A percentile compares a stretch with the other conserved stretches of the same genome.
Evolutionary conservation across 2,113 vertebrate species (phyloP).

Genomic region (Oophaga pumilio): DNA sequence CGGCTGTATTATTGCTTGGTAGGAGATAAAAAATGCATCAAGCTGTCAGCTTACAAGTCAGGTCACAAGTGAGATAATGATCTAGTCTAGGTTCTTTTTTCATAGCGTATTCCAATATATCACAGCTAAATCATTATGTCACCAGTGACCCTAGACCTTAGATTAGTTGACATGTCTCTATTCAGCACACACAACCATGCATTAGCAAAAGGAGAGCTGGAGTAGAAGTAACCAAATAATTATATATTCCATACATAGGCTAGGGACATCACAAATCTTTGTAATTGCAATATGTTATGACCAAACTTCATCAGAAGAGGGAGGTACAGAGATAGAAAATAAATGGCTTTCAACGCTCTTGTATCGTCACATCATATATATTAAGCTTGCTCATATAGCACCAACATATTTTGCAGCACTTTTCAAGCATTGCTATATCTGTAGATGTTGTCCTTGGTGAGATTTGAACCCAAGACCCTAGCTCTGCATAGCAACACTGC

Average conservation of each 20-base stretch:
- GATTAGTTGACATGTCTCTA: neutral
- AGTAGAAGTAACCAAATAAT: neutral
- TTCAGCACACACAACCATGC: neutral
- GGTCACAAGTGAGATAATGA: slow-evolving; percentile 37
- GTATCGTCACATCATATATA: neutral
- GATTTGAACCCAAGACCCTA: no score
- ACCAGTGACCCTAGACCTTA: slow-evolving; percentile 11
- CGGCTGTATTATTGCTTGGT: neutral
- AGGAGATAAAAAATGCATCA: slow-evolving; percentile 18
- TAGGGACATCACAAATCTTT: neutral
- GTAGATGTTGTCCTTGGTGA: no score
- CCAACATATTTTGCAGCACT: no score
- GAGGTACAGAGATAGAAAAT: neutral
- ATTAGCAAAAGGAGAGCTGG: neutral
- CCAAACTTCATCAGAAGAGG: neutral
- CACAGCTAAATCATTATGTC: slow-evolving; percentile 26
- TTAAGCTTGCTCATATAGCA: no score
- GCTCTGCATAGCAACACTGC: no score
- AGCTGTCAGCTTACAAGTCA: slow-evolving; percentile 13
- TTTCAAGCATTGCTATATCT: no score
- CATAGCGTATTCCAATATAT: slow-evolving; percentile 5
- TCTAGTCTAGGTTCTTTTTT: slow-evolving; percentile 1
- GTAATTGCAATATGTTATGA: neutral
- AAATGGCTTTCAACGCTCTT: neutral
- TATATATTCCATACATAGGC: neutral